These are phyloP conservation scores for Scaptomyza parva DNA, from an alignment of 2,888 invertebrate species.

Conservation along the genomic window DNA sequence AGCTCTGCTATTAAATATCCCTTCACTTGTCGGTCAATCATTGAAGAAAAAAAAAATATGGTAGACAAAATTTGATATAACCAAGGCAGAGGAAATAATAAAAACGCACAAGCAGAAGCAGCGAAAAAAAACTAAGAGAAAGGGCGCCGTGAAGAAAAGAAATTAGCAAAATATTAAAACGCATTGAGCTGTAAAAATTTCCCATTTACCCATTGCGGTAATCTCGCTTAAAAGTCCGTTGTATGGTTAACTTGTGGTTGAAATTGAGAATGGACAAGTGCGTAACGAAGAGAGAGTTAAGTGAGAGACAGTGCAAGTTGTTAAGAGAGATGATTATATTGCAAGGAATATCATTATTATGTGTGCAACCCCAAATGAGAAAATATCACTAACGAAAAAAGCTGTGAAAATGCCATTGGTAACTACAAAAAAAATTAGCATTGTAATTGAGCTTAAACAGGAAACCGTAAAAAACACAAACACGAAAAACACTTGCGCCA, in stretches of 20 bases:
- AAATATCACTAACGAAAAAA: constrained; percentile 32
- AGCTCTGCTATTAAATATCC: constrained; percentile 70
- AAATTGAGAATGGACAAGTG: constrained; percentile 22
- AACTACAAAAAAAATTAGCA: constrained; percentile 68
- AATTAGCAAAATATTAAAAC: constrained; percentile 76
- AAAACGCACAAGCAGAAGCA: constrained; percentile 24
- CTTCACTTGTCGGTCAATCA: constrained; percentile 49
- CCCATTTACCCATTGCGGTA: constrained; percentile 78
- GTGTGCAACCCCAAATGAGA: constrained; percentile 22
- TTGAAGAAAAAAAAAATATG: constrained; percentile 63
- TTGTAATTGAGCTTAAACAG: constrained; percentile 84
- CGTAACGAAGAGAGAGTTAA: constrained; percentile 2
- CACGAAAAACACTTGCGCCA: constrained; percentile 48
- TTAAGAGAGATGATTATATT: constrained; percentile 31
- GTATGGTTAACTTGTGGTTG: constrained; percentile 63
- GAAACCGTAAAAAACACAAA: constrained; percentile 84
- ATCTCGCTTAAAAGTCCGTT: constrained; percentile 66
- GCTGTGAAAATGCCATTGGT: constrained; percentile 47
- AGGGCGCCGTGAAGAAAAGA: constrained; percentile 33
- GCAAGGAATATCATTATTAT: constrained; percentile 18
- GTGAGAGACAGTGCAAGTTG: constrained; percentile 15
- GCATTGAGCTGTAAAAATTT: constrained; percentile 75
- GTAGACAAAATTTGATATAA: constrained; percentile 5
- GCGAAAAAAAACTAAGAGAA: constrained; percentile 1
- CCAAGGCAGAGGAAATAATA: constrained; percentile 31